These are phyloP conservation scores for Notiomystis cincta DNA, from an alignment of 2,113 vertebrate genomes.

Conservation along the genomic window DNA sequence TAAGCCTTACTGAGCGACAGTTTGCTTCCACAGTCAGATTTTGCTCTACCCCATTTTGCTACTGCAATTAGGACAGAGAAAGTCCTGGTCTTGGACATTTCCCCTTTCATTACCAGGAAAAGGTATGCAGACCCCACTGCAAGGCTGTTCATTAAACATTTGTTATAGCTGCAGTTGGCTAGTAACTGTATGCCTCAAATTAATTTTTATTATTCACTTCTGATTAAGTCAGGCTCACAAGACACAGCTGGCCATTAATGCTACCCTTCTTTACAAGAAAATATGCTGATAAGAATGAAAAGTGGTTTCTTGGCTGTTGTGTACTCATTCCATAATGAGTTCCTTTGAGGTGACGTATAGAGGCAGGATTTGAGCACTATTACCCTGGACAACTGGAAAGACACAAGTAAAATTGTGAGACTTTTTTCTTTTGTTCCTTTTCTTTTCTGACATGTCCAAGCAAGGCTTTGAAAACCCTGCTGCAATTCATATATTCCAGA, in stretches of 20 bases:
- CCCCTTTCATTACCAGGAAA: not conserved
- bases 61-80: not conserved
- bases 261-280: slow-evolving; percentile 22
- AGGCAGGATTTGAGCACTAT: not conserved
- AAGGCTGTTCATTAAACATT: not conserved
- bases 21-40: not conserved
- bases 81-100: not conserved
- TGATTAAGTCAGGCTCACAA: slow-evolving; percentile 18
- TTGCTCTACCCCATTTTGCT: not conserved
- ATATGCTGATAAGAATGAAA: slow-evolving; percentile 43
- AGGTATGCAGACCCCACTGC: not conserved
- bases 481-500: not conserved
- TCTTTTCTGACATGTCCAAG: not conserved
- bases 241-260: slow-evolving; percentile 49
- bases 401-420: not conserved
- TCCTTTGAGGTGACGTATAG: slow-evolving; percentile 1
- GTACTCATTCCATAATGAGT: slow-evolving; percentile 1
- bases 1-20: not conserved
- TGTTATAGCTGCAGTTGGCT: not conserved
- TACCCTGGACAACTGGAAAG: not conserved
- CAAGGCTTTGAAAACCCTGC: not conserved
- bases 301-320: slow-evolving; percentile 46
- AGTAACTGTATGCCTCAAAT: slow-evolving; percentile 10
- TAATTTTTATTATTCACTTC: slow-evolving; percentile 25
- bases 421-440: not conserved